Conservation (phyloP, 1,140 invertebrate genomes). For the Hyposmocoma kahamanoa region DNA sequence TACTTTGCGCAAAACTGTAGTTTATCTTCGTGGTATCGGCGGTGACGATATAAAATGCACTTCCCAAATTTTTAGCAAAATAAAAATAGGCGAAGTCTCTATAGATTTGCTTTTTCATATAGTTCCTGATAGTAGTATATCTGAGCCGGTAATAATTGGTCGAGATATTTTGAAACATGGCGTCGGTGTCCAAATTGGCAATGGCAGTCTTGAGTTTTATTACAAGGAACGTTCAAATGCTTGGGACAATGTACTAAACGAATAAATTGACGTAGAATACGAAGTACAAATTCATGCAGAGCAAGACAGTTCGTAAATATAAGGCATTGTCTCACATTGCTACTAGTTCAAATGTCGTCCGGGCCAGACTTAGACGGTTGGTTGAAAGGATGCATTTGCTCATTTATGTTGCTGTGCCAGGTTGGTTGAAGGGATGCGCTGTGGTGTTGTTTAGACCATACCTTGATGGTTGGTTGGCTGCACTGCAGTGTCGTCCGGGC, state of each 20-base stretch:
- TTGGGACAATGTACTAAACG: constrained; percentile 7
- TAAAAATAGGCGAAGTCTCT: neutral
- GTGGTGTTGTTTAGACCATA: neutral
- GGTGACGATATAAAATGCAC: neutral
- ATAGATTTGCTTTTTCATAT: constrained; percentile 1
- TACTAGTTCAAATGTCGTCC: neutral
- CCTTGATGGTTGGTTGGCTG: neutral
- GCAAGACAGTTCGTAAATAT: constrained; percentile 11
- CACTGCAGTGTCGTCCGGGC: neutral
- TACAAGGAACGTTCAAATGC: constrained; percentile 9
- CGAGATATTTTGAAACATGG: constrained; percentile 20
- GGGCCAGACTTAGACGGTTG: neutral
- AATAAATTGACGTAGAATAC: constrained; percentile 4
- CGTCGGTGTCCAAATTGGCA: constrained; percentile 16
- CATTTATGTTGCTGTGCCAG: neutral
- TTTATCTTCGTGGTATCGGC: neutral
- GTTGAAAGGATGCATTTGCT: neutral
- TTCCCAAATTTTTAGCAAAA: neutral
- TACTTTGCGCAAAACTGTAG: neutral
- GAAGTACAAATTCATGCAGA: constrained; percentile 1
- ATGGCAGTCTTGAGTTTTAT: constrained; percentile 15
- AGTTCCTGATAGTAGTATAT: constrained; percentile 8
- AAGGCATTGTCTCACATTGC: neutral
- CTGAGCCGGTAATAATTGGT: constrained; percentile 22
- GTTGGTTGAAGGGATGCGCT: neutral